phyloP scores from a whole-genome alignment of 2,113 vertebrate species.

The Anoplopoma fimbria region DNA sequence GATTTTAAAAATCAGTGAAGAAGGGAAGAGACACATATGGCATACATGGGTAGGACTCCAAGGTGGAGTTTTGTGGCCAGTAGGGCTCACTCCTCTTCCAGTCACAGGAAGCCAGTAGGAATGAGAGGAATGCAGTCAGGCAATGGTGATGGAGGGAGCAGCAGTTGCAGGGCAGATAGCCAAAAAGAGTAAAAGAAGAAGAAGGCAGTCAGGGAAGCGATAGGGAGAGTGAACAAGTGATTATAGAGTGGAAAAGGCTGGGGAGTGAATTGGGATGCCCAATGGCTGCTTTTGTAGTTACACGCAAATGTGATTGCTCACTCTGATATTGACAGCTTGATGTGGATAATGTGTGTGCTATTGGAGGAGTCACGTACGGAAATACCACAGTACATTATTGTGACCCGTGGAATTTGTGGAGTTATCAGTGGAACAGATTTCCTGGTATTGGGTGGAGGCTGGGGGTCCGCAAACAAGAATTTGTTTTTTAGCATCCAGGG shows the following conservation, averaged over 20 bases:
- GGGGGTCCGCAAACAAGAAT: conserved; percentile 47
- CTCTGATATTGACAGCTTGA: conserved; percentile 12
- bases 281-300: background rate
- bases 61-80: conserved; percentile 70
- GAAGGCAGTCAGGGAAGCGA: conserved; percentile 43
- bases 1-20: background rate
- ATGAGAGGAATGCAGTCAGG: conserved; percentile 82
- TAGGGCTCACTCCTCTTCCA: conserved; percentile 67
- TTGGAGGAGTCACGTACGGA: conserved; percentile 23
- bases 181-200: conserved; percentile 59
- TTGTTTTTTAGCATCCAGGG: conserved; percentile 33
- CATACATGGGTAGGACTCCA: conserved; percentile 57
- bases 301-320: conserved; percentile 6
- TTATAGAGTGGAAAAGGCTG: conserved; percentile 2
- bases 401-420: conserved; percentile 45
- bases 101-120: conserved; percentile 81
- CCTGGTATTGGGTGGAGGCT: conserved; percentile 39
- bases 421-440: conserved; percentile 56
- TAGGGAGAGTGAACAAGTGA: conserved; percentile 36
- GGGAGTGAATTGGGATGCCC: background rate
- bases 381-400: conserved; percentile 41
- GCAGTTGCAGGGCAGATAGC: conserved; percentile 73
- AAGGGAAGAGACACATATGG: conserved; percentile 44
- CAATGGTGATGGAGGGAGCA: conserved; percentile 78
- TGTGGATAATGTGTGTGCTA: conserved; percentile 18